phyloP scores from a whole-genome alignment of 2,113 vertebrate genomes.

The Cheilinus undulatus region DNA sequence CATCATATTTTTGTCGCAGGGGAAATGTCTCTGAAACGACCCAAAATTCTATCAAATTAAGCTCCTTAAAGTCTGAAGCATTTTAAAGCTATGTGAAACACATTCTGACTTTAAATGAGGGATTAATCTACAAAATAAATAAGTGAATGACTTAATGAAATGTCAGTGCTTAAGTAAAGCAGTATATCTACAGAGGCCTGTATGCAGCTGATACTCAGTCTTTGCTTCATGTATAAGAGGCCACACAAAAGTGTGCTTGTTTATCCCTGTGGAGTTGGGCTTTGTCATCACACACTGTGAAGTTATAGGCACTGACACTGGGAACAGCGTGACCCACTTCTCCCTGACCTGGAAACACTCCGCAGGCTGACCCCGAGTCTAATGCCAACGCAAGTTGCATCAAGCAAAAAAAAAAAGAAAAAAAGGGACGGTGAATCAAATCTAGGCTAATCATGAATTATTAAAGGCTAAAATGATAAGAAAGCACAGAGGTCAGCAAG shows the following conservation, averaged over 20 bases:
- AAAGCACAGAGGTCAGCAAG: slow-evolving; percentile 47
- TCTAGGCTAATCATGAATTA: slow-evolving; percentile 68
- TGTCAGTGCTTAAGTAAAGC: slow-evolving; percentile 9
- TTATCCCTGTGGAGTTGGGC: slow-evolving; percentile 60
- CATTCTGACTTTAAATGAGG: slow-evolving; percentile 20
- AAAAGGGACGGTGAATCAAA: slow-evolving; percentile 28
- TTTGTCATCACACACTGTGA: slow-evolving; percentile 73
- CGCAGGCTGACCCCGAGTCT: slow-evolving; percentile 67
- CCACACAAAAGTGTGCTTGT: slow-evolving; percentile 61
- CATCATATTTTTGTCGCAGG: background rate
- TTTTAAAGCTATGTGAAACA: background rate
- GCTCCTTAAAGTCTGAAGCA: background rate
- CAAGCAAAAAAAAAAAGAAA: slow-evolving; percentile 28
- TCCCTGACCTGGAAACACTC: slow-evolving; percentile 80
- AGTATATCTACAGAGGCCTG: slow-evolving; percentile 11
- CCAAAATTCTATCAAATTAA: background rate
- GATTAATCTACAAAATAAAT: slow-evolving; percentile 20
- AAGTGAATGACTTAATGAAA: slow-evolving; percentile 23
- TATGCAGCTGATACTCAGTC: background rate
- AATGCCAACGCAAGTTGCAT: slow-evolving; percentile 42
- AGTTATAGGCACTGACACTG: slow-evolving; percentile 77
- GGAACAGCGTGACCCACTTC: slow-evolving; percentile 84
- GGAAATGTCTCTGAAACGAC: background rate
- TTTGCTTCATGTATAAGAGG: slow-evolving; percentile 48
- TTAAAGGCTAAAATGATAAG: slow-evolving; percentile 59